phyloP scores from a whole-genome alignment of 2,113 vertebrate genomes.

The Crypturellus undulatus region DNA sequence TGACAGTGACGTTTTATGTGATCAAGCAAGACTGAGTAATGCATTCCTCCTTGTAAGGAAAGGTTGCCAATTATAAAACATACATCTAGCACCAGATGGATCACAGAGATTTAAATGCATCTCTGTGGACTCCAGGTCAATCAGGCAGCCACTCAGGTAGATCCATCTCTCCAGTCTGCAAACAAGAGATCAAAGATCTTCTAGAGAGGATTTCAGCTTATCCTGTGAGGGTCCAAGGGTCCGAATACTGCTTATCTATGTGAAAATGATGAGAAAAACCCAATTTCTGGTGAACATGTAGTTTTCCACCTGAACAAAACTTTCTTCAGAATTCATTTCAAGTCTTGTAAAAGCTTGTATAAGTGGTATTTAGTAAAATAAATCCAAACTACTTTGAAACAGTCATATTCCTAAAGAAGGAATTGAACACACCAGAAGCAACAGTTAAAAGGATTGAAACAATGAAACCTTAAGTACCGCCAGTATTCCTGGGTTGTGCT shows the following conservation, averaged over 20 bases:
- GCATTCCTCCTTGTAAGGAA: neutral
- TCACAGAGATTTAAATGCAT: neutral
- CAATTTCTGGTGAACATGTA: neutral
- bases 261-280: neutral
- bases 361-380: neutral
- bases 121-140: neutral
- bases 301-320: neutral
- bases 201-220: neutral
- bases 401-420: neutral
- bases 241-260: neutral
- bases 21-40: neutral
- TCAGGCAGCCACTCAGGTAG: neutral
- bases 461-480: neutral
- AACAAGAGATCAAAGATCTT: neutral
- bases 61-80: neutral
- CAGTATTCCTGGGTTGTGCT: constrained; percentile 1
- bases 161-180: neutral
- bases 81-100: neutral
- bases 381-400: neutral
- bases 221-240: neutral
- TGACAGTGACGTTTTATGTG: neutral
- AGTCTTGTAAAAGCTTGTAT: neutral
- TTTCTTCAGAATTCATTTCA: neutral
- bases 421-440: neutral
- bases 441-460: neutral